phyloP scores from a whole-genome alignment of 2,888 invertebrate genomes.

The Xestia ashworthii region DNA sequence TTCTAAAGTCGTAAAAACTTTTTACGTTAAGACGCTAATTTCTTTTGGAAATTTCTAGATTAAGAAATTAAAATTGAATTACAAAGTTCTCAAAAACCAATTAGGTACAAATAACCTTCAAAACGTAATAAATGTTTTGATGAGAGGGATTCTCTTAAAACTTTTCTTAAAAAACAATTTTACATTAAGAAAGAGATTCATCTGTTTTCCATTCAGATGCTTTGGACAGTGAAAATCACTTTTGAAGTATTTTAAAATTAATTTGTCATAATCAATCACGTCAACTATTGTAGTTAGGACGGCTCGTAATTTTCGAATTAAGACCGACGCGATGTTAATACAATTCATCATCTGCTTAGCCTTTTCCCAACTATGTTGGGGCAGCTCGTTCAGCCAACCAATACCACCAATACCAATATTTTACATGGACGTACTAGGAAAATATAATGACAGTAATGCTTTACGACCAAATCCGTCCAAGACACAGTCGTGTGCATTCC shows the following conservation, averaged over 20 bases:
- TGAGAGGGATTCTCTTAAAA: constrained; percentile 68
- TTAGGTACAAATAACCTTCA: constrained; percentile 71
- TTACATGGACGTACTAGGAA: too few relatives aligned
- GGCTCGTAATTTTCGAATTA: background rate
- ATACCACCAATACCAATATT: too few relatives aligned
- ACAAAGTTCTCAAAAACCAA: constrained; percentile 74
- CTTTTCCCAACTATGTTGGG: too few relatives aligned
- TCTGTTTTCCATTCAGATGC: constrained; percentile 49
- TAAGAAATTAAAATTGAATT: constrained; percentile 70
- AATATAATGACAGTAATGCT: too few relatives aligned
- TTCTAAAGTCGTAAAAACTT: constrained; percentile 50
- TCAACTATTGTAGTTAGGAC: constrained; percentile 3
- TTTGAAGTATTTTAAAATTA: constrained; percentile 15
- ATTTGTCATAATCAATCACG: constrained; percentile 43
- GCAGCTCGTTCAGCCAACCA: too few relatives aligned
- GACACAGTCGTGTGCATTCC: too few relatives aligned
- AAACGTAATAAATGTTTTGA: constrained; percentile 72
- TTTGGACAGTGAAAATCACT: constrained; percentile 40
- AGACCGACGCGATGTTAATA: background rate
- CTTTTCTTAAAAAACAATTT: constrained; percentile 62
- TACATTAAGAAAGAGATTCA: constrained; percentile 53
- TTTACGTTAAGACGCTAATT: constrained; percentile 49
- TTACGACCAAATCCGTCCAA: too few relatives aligned
- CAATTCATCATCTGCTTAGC: background rate
- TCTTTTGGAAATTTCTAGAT: constrained; percentile 63